Evolutionary conservation across 2,113 vertebrate genomes (phyloP), one percentile per base, ranked within the genome.

Genomic region (Lepidothrix coronata): DNA sequence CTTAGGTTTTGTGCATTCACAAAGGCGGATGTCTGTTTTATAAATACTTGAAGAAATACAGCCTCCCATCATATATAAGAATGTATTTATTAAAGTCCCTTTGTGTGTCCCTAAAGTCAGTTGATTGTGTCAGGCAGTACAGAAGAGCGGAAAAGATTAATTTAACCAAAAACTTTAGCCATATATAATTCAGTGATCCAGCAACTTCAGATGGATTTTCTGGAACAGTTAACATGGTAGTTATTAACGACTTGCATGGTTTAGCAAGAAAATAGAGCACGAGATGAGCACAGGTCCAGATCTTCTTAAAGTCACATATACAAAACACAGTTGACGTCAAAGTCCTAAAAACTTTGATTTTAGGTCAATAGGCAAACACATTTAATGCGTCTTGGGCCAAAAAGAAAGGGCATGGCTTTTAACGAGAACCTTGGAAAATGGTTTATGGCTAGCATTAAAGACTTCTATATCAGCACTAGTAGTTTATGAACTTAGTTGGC

Each of bases 221-320:
- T 78, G 91, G 85, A 93, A 92, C 80, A 89, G 95, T 96, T 96
- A 96, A 93, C 73, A 39, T 10, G 73, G 52, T 84, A 95, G 76
- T 72, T 82, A 95, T 93, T 95, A 95, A 95, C 58, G 65, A 79
- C 23, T 61, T 87, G 91, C 73, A 87, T 48, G 79, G 83, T 81
- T 92, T 82, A n/a, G 14, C 54, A 95, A 86, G 80, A 63, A 94
- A 95, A 92, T n/a, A 72, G 87, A 95, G 58, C 68, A 61, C 57
- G 70, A 94, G 44, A 54, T 39, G 20, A 89, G 54, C 74, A n/a
- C 54, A 79, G 77, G 61, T 73, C n/a, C 2, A 2, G 17, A 58
- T 85, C 71, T 21, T 76, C 58, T 20, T 85, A 13, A 84, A 92
- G 91, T 68, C 94, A 82, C 49, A 89, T 39, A 86, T 20, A 86